Evolutionary conservation across 1,140 invertebrate species (phyloP).

Genomic region (Asbolus verrucosus): DNA sequence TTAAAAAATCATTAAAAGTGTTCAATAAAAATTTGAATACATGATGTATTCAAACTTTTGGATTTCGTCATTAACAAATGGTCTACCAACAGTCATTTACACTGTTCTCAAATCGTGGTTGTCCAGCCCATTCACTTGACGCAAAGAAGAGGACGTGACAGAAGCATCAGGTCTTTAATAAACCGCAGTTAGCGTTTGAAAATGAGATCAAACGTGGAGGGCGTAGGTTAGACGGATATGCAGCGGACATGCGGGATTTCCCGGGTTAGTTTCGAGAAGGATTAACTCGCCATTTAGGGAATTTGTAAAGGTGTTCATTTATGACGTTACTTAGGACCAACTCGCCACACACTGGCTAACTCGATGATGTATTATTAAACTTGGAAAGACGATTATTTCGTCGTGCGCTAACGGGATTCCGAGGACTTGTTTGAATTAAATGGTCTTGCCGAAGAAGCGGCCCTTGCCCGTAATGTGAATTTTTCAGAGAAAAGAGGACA

Average conservation of each 20-base stretch:
- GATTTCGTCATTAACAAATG: no score
- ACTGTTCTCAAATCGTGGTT: no score
- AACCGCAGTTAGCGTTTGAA: slow-evolving; percentile 43
- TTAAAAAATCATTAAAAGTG: no score
- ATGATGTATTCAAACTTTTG: no score
- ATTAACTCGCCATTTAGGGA: slow-evolving; percentile 39
- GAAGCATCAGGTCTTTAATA: slow-evolving; percentile 37
- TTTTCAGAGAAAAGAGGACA: slow-evolving; percentile 5
- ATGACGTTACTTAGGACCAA: slow-evolving; percentile 32
- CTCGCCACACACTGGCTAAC: slow-evolving; percentile 15
- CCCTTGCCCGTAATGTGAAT: not conserved
- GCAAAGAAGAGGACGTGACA: slow-evolving; percentile 7
- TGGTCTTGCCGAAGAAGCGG: not conserved
- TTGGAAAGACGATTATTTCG: slow-evolving; percentile 22
- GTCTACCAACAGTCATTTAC: no score
- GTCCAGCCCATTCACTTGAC: not conserved
- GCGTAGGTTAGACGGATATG: slow-evolving; percentile 20
- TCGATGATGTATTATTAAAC: slow-evolving; percentile 40
- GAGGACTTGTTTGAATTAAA: slow-evolving; percentile 2
- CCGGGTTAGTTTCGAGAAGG: slow-evolving; percentile 18
- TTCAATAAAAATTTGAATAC: no score
- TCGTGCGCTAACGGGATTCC: no score
- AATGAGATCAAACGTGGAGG: slow-evolving; percentile 23
- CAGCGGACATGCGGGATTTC: slow-evolving; percentile 27
- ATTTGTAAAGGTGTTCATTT: slow-evolving; percentile 45